phyloP scores from a whole-genome alignment of 2,888 invertebrate species.

The Eilema griseolum region DNA sequence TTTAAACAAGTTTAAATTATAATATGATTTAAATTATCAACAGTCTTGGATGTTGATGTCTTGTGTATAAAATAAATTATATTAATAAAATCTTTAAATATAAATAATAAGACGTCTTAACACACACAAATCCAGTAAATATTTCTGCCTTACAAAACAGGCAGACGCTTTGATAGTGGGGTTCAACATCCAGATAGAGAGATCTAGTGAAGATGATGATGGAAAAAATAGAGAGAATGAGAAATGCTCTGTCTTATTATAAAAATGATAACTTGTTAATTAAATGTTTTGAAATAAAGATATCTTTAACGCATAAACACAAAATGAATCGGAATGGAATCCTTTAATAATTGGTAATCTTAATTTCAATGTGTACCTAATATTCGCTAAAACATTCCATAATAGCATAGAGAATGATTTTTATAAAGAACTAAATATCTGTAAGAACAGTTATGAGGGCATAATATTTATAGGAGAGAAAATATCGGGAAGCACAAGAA shows the following conservation, averaged over 20 bases:
- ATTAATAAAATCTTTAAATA: slow-evolving; percentile 5
- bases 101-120: not conserved
- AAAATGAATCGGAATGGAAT: not conserved
- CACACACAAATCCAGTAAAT: not conserved
- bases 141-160: not conserved
- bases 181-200: no score
- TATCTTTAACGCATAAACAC: not conserved
- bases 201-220: no score
- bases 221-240: not conserved
- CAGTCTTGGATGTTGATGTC: slow-evolving; percentile 30
- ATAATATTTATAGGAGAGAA: not conserved
- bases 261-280: not conserved
- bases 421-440: no score
- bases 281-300: not conserved
- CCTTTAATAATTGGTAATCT: not conserved
- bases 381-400: not conserved
- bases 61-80: not conserved
- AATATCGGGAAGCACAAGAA: not conserved
- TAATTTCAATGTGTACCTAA: not conserved
- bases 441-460: not conserved
- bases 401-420: no score
- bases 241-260: not conserved
- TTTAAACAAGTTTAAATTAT: slow-evolving; percentile 2
- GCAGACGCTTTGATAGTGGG: no score
- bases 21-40: slow-evolving; percentile 21